Base-by-base conservation (phyloP, 2,113 vertebrate genomes). In the Centropus bengalensis region DNA sequence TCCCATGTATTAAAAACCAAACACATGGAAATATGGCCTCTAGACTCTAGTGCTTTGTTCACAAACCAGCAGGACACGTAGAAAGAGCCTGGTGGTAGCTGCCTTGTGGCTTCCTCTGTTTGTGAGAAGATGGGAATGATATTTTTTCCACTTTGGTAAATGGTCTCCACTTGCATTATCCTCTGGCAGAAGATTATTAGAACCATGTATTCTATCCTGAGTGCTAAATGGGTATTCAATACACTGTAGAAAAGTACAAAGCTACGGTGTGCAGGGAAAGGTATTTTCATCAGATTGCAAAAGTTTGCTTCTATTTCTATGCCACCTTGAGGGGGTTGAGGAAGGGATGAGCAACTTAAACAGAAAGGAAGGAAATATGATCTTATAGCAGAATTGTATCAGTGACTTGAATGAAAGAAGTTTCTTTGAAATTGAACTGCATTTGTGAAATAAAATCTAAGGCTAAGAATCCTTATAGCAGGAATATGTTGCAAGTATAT, bases 21-120 rank as follows among this genome's bases (percentile, higher is more conserved):
- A 55, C 8, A 10, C 16, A 16, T 1, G 5, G 4, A 64, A 71
- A 5, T 5, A 0, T n/a, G n/a, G 26, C 19, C 23, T 59, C 10
- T 27, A 2, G 16, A 36, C 24, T 55, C 3, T 26, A 52, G 18
- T 54, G 47, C 27, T 82, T 70, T 13, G n/a, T 36, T 75, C 7
- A 4, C n/a, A 73, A 47, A 56, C 16, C 6, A 10, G 22, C 62
- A 32, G 58, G 58, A 60, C 4, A 20, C 64, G 12, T 40, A 63
- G n/a, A 55, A 76, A 38, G n/a, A 30, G 16, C 73, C 27, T 44
- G 12, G 15, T 47, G 51, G 10, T 59, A 40, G 23, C 23, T 82
- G 9, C 28, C 13, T 14, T 73, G 6, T 40, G 24, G 2, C 51
- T 82, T 78, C 27, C 19, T 45, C 8, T 75, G 10, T 52, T 14